A percentile compares a stretch with the other conserved stretches of the same genome.
Conservation (phyloP, 2,888 invertebrate species). For the Agrochola lota region DNA sequence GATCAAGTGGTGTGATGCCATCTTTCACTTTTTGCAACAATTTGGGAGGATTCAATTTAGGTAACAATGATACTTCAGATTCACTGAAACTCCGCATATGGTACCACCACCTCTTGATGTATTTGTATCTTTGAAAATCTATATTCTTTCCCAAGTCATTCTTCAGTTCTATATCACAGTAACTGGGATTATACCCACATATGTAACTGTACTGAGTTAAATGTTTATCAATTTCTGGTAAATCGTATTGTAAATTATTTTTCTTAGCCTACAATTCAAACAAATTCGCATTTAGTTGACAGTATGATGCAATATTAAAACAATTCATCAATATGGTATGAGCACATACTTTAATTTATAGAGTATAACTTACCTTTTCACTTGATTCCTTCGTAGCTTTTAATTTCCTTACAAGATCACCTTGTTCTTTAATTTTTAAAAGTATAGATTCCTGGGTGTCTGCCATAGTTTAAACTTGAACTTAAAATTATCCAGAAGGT, state of each 20-base stretch:
- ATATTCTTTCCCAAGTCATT: constrained; percentile 76
- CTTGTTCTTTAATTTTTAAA: constrained; percentile 91
- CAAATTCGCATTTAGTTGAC: constrained; percentile 59
- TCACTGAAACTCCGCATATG: constrained; percentile 91
- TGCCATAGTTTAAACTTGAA: constrained; percentile 77
- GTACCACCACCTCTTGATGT: constrained; percentile 91
- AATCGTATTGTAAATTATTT: constrained; percentile 71
- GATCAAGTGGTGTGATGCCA: constrained; percentile 75
- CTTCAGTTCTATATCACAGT: constrained; percentile 85
- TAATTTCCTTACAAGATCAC: constrained; percentile 95
- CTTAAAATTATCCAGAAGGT: constrained; percentile 56
- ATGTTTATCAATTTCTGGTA: constrained; percentile 83
- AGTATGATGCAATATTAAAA: constrained; percentile 73
- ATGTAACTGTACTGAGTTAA: constrained; percentile 90
- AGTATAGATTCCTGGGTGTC: constrained; percentile 81
- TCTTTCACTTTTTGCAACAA: constrained; percentile 69
- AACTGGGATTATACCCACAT: constrained; percentile 89
- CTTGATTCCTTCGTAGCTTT: constrained; percentile 95
- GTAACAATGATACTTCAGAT: constrained; percentile 86
- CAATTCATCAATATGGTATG: constrained; percentile 45
- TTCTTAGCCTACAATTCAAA: constrained; percentile 81
- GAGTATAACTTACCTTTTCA: constrained; percentile 91
- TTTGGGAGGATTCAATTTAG: constrained; percentile 73
- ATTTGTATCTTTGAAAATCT: constrained; percentile 82
- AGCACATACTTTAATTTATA: constrained; percentile 4